Conservation (phyloP, 2,888 invertebrate genomes). For the Leptogaster cylindrica region DNA sequence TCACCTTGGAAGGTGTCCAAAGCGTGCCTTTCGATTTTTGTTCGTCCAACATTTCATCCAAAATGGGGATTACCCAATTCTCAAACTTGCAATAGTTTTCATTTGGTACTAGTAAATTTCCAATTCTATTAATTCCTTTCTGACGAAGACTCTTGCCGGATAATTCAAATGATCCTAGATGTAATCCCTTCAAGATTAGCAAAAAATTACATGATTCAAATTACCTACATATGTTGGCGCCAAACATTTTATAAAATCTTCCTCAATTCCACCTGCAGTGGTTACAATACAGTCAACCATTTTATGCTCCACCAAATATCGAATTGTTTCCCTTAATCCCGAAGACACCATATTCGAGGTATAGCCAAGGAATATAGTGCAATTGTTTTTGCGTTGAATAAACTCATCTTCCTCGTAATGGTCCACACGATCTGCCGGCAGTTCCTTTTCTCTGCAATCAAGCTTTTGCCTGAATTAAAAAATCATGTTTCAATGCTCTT, state of each 20-base stretch:
- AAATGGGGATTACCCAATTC: conserved; percentile 91
- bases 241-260: conserved; percentile 98
- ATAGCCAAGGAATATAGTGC: conserved; percentile 96
- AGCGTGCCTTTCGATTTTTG: conserved; percentile 75
- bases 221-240: conserved; percentile 89
- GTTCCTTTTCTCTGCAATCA: conserved; percentile 71
- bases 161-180: conserved; percentile 74
- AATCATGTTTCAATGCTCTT: conserved; percentile 42
- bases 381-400: conserved; percentile 77
- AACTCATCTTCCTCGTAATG: conserved; percentile 79
- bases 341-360: conserved; percentile 98
- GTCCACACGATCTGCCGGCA: conserved; percentile 72
- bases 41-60: conserved; percentile 89
- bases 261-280: conserved; percentile 97
- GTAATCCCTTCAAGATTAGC: too few relatives aligned
- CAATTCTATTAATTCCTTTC: conserved; percentile 81
- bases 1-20: conserved; percentile 94
- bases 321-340: conserved; percentile 89
- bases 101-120: conserved; percentile 96
- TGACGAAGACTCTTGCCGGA: conserved; percentile 80
- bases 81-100: conserved; percentile 98
- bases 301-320: conserved; percentile 83
- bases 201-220: neutral
- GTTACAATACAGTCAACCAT: conserved; percentile 96
- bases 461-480: conserved; percentile 62